phyloP scores from a whole-genome alignment of 2,888 invertebrate genomes.

The Epinotia demarniana region DNA sequence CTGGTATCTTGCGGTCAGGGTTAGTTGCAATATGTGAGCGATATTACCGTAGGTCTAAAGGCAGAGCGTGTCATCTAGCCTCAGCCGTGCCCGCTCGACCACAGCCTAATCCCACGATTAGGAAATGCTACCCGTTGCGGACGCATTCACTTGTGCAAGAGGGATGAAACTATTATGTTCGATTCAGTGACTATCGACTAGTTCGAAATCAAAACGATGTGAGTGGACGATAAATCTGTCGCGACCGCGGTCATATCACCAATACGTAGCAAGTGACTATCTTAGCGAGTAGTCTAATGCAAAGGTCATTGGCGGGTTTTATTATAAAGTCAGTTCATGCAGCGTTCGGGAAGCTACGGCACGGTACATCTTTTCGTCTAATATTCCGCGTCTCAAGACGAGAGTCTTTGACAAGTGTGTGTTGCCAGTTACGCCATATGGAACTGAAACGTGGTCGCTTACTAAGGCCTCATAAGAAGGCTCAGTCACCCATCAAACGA shows the following conservation, averaged over 20 bases:
- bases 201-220: slow-evolving; percentile 36
- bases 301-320: slow-evolving; percentile 12
- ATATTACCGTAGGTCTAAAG: slow-evolving; percentile 13
- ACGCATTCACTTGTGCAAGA: slow-evolving; percentile 41
- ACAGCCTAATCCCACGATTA: slow-evolving; percentile 42
- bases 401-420: no score
- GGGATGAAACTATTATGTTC: slow-evolving; percentile 44
- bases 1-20: slow-evolving; percentile 11
- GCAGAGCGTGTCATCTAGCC: slow-evolving; percentile 36
- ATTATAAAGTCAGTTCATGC: background rate
- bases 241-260: slow-evolving; percentile 41
- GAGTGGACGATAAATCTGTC: slow-evolving; percentile 41
- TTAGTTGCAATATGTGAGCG: slow-evolving; percentile 19
- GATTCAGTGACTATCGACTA: slow-evolving; percentile 41
- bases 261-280: slow-evolving; percentile 41
- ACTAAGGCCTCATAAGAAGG: no score
- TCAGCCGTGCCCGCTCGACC: slow-evolving; percentile 30
- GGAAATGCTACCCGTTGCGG: slow-evolving; percentile 39
- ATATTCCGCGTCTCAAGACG: no score
- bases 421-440: no score
- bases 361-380: no score
- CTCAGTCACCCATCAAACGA: no score
- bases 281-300: slow-evolving; percentile 26
- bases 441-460: no score
- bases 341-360: no score